Percentiles rank a stretch among this genome's conserved stretches.
Conservation (phyloP, 2,888 invertebrate species). For the Apeira syringaria region DNA sequence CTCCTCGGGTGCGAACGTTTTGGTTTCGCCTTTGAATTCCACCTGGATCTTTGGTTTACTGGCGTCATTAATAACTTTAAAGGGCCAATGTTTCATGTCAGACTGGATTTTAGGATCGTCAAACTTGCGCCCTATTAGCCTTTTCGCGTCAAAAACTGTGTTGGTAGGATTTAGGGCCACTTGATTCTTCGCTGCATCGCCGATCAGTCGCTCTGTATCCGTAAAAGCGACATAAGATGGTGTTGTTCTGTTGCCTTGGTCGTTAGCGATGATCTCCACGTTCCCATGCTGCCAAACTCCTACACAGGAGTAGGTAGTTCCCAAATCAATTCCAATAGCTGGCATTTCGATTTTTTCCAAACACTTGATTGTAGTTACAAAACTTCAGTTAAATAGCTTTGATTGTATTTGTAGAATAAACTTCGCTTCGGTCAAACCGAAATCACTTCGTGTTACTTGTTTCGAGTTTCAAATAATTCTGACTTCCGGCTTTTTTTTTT, state of each 20-base stretch:
- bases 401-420: constrained; percentile 24
- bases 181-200: constrained; percentile 88
- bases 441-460: constrained; percentile 47
- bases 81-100: constrained; percentile 94
- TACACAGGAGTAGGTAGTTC: constrained; percentile 83
- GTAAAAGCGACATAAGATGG: constrained; percentile 90
- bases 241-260: constrained; percentile 88
- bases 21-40: constrained; percentile 86
- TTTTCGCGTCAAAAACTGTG: constrained; percentile 90
- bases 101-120: constrained; percentile 89
- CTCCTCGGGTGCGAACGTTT: constrained; percentile 87
- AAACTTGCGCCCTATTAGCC: constrained; percentile 91
- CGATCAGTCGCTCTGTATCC: constrained; percentile 87
- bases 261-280: constrained; percentile 88
- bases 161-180: constrained; percentile 89
- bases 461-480: constrained; percentile 64
- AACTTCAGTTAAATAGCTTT: constrained; percentile 18
- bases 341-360: constrained; percentile 57
- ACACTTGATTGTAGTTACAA: constrained; percentile 23
- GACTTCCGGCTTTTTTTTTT: constrained; percentile 62
- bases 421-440: constrained; percentile 51
- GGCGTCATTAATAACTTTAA: constrained; percentile 86
- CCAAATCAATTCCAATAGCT: constrained; percentile 82
- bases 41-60: constrained; percentile 88
- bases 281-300: constrained; percentile 86